Evolutionary conservation across 2,113 vertebrate genomes (phyloP), one percentile per base, ranked within the genome.

Genomic region (Pyrgilauda ruficollis): DNA sequence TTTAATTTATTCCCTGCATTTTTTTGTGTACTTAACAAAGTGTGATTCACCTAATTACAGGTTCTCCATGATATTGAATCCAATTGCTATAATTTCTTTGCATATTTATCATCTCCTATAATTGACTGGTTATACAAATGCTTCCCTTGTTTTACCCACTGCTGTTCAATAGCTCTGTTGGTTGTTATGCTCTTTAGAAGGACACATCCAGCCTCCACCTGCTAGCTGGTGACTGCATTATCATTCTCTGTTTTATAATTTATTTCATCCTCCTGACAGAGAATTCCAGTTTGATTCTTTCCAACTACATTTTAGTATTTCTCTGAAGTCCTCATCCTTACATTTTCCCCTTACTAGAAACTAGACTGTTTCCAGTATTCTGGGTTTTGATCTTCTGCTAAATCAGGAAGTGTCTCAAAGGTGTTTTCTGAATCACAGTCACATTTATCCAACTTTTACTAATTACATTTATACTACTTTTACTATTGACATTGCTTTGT

Each of bases 11-110:
- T 85, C 31, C 30, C 26, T 55, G 44, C 10, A 24, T 79, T 87
- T 50, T 46, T 76, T 66, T 43, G 61, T 82, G 44, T 61, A 35
- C 49, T 81, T 78, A 68, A 68, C 44, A 68, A 92, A 87, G 22
- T 76, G 24, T 81, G 66, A 94, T 84, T 92, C 84, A 75, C 21
- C 35, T 91, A 84, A 90, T 93, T 90, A 68, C 41, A 88, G 55
- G 52, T 81, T 93, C 52, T 84, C 39, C 0, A 0, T 78, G 44
- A 89, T 87, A 72, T 10, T 84, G 61, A 87, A 82, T 89, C 17
- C 26, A 76, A 58, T 76, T 83, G 58, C n/a, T 78, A 4, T 30
- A 66, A 30, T 69, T 84, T 79, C 62, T 68, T 75, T 76, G 62
- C 5, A 14, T 91, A 41, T 70, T 84, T 90, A 64, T 62, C 73